Base-by-base conservation (phyloP, 2,113 vertebrate genomes). In the Austrofundulus limnaeus region DNA sequence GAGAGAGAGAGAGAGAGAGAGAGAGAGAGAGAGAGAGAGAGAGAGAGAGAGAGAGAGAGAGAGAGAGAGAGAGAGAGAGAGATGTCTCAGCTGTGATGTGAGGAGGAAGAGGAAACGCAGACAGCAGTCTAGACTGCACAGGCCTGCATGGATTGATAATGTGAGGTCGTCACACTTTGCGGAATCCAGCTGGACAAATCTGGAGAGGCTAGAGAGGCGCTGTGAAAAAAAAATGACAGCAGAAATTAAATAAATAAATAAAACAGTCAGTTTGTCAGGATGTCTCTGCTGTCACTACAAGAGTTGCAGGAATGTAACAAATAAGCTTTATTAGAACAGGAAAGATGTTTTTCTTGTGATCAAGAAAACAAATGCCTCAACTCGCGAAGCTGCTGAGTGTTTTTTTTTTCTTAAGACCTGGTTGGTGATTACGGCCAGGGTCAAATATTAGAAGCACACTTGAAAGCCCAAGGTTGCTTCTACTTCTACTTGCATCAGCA, bases 141-240 rank as follows among this genome's bases (percentile, higher is more conserved):
- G 72, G 57, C 77, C 77, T 78, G 71, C 68, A 65, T 57, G 48
- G 70, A 67, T 80, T 62, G 66, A 72, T 62, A 56, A 50, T 34
- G 77, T 72, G 58, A 72, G 75, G 79, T 75, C 75, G 73, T 23
- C 59, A 69, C 69, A 78, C 70, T 82, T 60, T 76, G 70, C 58
- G 45, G 61, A 31, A 56, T 68, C 75, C 72, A 70, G 74, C 58
- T 52, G 50, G 71, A 67, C 47, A 20, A 21, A 54, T 39, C 43
- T 54, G 45, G 79, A 57, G 47, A 70, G 51, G 41, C 43, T 61
- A 51, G 56, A 52, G 49, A 57, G 37, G 50, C n/a, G 74, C 34
- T 60, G 31, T 74, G 16, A 51, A 51, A 63, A 51, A 51, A 63
- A 72, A 70, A 56, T 15, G 19, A 66, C 45, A n/a, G 50, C 58